Conservation (phyloP, 2,888 invertebrate genomes). For the Ornithoptera alexandrae region DNA sequence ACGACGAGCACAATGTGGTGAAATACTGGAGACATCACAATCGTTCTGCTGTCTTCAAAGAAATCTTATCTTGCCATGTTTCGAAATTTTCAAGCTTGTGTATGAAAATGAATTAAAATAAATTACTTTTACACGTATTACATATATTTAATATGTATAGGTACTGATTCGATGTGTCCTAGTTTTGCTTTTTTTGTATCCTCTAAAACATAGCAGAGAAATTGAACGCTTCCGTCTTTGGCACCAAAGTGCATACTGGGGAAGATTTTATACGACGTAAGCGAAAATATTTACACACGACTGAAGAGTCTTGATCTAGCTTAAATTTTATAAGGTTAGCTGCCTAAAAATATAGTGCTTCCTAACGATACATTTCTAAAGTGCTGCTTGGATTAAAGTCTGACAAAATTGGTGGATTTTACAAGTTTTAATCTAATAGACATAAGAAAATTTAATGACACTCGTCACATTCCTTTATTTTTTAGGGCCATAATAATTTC, state of each 20-base stretch:
- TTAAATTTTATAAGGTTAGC: conserved; percentile 2
- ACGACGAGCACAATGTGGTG: no score
- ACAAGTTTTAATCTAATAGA: background rate
- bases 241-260: background rate
- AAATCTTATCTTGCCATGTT: no score
- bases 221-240: background rate
- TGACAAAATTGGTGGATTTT: background rate
- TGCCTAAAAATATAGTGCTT: background rate
- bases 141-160: background rate
- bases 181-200: background rate
- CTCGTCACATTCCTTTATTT: no score
- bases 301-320: background rate
- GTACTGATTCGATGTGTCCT: background rate
- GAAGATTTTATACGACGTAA: background rate
- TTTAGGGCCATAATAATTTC: no score
- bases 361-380: background rate
- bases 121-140: no score
- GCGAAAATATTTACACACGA: background rate
- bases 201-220: background rate
- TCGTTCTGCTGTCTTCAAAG: no score
- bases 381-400: background rate
- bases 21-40: no score
- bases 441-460: no score
- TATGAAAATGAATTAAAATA: no score
- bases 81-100: no score